Conservation (phyloP, 2,797 vertebrate species). For the Leucoraja ocellata region DNA sequence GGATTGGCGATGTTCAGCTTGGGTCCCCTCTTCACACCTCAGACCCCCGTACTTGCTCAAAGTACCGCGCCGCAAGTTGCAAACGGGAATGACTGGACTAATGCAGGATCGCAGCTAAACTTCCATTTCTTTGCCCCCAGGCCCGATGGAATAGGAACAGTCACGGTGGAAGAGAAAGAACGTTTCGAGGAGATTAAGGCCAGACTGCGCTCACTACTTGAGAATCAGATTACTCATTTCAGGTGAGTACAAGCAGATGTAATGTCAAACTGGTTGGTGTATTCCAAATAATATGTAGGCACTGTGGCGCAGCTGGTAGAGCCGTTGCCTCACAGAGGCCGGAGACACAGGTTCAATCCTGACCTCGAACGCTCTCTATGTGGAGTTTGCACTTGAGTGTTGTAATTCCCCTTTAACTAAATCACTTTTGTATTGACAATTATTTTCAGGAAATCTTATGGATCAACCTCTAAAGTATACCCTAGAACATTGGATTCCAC, state of each 20-base stretch:
- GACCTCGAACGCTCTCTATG: too few relatives aligned
- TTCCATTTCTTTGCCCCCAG: slow-evolving; percentile 57
- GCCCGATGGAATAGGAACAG: slow-evolving; percentile 93
- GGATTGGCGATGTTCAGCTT: too few relatives aligned
- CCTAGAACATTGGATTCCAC: neutral
- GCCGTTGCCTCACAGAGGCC: too few relatives aligned
- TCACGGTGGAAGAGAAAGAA: slow-evolving; percentile 86
- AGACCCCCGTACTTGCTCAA: too few relatives aligned
- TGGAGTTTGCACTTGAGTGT: too few relatives aligned
- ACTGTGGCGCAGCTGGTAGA: too few relatives aligned
- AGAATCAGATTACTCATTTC: slow-evolving; percentile 98
- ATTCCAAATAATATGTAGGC: neutral
- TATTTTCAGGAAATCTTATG: too few relatives aligned
- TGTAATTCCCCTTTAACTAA: too few relatives aligned
- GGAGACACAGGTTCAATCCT: too few relatives aligned
- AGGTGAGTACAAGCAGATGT: slow-evolving; percentile 62
- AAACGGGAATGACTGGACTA: neutral
- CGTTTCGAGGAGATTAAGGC: slow-evolving; percentile 96
- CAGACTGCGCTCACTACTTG: slow-evolving; percentile 83
- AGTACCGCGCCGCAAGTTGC: neutral
- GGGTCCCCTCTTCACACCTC: too few relatives aligned
- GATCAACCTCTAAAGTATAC: neutral
- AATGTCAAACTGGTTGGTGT: neutral
- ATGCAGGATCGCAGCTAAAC: neutral
- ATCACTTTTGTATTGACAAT: too few relatives aligned